phyloP scores from a whole-genome alignment of 2,797 vertebrate species.

The Aeoliscus strigatus region DNA sequence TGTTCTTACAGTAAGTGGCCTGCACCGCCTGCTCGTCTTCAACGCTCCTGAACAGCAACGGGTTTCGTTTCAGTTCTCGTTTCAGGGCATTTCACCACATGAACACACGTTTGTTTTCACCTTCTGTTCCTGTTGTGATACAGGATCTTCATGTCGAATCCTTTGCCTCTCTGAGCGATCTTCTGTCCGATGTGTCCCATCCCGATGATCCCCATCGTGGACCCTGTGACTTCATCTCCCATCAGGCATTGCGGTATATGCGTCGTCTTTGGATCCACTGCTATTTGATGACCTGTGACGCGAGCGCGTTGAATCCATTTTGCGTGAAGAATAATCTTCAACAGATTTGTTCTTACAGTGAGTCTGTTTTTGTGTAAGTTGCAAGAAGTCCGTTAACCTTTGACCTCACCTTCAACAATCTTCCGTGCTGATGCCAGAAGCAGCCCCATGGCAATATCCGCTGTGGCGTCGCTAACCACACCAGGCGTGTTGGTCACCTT shows the following conservation, averaged over 20 bases:
- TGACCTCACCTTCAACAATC: conserved; percentile 36
- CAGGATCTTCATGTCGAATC: conserved; percentile 83
- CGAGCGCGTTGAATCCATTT: too few relatives aligned
- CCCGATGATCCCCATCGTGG: conserved; percentile 80
- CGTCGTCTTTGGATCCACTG: conserved; percentile 21
- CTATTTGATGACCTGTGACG: conserved; percentile 40
- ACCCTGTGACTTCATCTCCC: conserved; percentile 66
- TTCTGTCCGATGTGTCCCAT: conserved; percentile 80
- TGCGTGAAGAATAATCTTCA: too few relatives aligned
- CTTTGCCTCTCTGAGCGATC: conserved; percentile 75
- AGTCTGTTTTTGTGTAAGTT: too few relatives aligned
- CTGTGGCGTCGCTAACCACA: conserved; percentile 66
- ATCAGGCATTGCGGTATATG: conserved; percentile 1
- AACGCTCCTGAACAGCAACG: conserved; percentile 52
- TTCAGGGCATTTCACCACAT: too few relatives aligned
- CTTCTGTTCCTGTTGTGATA: conserved; percentile 79
- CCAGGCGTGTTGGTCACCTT: conserved; percentile 71
- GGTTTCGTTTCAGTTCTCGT: too few relatives aligned
- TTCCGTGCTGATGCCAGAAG: conserved; percentile 42
- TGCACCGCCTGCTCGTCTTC: conserved; percentile 74
- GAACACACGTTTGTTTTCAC: too few relatives aligned
- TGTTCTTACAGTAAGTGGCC: conserved; percentile 70
- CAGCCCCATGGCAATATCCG: conserved; percentile 53
- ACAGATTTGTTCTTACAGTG: too few relatives aligned
- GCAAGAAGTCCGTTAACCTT: not conserved